Percentiles rank a stretch among this genome's conserved stretches.
Conservation (phyloP, 2,113 vertebrate genomes). For the Crypturellus undulatus region DNA sequence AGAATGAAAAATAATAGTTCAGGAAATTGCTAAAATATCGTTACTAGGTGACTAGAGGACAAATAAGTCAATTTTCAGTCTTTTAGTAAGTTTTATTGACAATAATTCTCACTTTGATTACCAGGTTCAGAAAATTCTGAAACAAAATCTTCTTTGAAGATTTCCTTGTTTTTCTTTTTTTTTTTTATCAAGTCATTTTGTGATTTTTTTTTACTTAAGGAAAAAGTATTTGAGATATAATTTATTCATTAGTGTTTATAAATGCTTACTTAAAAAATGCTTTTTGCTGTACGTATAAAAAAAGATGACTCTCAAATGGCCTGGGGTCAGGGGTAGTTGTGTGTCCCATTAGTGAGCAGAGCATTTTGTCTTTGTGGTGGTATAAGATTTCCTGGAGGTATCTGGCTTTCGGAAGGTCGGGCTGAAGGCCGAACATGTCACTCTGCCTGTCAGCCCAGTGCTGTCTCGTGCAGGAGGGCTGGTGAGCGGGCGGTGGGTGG, state of each 20-base stretch:
- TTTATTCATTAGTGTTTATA: not conserved
- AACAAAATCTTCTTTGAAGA: not conserved
- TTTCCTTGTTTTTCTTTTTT: not conserved
- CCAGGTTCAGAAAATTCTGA: not conserved
- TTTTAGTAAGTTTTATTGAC: not conserved
- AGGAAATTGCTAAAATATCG: not conserved
- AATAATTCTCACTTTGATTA: not conserved
- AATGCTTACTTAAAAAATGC: not conserved
- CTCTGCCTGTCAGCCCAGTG: slow-evolving; percentile 22
- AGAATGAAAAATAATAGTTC: too few species aligned
- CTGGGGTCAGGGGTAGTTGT: not conserved
- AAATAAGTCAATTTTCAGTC: not conserved
- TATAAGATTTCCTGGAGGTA: slow-evolving; percentile 29
- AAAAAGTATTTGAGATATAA: not conserved
- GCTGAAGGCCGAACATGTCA: not conserved
- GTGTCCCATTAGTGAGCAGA: not conserved
- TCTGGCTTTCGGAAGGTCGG: not conserved
- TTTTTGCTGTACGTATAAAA: not conserved
- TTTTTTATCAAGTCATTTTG: not conserved
- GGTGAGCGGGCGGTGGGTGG: not conserved
- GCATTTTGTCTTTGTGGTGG: not conserved
- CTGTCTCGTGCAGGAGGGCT: not conserved
- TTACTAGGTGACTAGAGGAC: not conserved
- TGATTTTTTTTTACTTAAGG: not conserved
- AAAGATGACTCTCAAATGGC: not conserved